A percentile compares a stretch with the other conserved stretches of the same genome.
Conservation (phyloP, 2,113 vertebrate genomes). For the Elachura formosa region DNA sequence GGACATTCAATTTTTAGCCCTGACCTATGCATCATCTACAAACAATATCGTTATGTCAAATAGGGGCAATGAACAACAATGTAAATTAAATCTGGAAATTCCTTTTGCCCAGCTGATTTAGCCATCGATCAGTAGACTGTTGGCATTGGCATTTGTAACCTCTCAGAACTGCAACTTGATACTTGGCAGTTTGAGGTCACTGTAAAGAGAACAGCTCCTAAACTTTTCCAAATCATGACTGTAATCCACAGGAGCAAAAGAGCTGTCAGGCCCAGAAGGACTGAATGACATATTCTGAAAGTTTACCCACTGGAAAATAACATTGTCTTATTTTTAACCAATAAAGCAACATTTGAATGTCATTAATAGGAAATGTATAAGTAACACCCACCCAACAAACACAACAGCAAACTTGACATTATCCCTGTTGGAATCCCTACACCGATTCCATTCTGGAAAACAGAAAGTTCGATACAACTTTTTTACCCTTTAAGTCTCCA, state of each 20-base stretch:
- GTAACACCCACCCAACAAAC: neutral
- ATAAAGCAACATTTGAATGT: neutral
- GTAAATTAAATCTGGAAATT: neutral
- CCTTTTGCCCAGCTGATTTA: neutral
- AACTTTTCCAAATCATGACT: neutral
- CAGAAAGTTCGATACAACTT: neutral
- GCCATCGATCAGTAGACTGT: neutral
- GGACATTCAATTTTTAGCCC: neutral
- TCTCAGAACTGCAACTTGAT: neutral
- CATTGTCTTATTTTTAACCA: neutral
- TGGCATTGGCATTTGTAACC: fast-evolving
- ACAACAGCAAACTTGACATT: neutral
- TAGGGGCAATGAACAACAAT: neutral
- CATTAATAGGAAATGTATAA: neutral
- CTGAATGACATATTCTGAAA: neutral
- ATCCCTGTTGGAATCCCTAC: neutral
- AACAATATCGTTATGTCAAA: neutral
- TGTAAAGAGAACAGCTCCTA: neutral
- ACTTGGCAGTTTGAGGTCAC: neutral
- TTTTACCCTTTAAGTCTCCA: neutral
- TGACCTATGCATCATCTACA: neutral
- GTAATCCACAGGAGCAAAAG: neutral
- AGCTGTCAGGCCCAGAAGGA: neutral
- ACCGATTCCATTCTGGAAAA: neutral
- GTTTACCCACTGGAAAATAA: neutral